phyloP scores from a whole-genome alignment of 1,140 invertebrate species.

The Bombus superbus region DNA sequence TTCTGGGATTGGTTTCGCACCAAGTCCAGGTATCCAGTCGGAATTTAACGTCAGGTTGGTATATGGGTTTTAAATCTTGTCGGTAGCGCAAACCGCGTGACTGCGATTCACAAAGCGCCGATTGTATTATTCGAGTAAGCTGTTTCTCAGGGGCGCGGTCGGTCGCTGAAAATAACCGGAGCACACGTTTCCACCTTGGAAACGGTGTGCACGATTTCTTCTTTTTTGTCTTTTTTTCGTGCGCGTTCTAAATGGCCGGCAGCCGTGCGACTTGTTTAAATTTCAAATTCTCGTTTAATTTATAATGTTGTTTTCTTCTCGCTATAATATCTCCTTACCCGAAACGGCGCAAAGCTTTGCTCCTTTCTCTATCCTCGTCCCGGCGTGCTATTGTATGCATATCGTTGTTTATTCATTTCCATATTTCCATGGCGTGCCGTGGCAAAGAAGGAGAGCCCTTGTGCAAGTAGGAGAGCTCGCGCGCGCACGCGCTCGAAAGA shows the following conservation, averaged over 20 bases:
- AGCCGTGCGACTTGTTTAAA: conserved; percentile 23
- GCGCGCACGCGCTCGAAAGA: background rate
- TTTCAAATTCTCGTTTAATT: conserved; percentile 50
- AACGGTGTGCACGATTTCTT: background rate
- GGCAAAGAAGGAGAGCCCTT: conserved; percentile 6
- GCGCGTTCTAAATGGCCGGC: background rate
- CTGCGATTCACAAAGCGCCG: background rate
- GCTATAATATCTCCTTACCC: conserved; percentile 20
- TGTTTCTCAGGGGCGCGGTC: conserved; percentile 3
- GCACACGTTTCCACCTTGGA: background rate
- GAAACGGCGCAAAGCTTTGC: conserved; percentile 5
- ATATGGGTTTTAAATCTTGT: background rate
- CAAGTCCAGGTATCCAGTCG: background rate
- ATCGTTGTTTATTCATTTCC: conserved; percentile 53
- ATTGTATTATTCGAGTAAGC: conserved; percentile 36
- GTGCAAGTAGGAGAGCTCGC: background rate
- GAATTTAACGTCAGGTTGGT: background rate
- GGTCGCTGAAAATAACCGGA: conserved; percentile 14
- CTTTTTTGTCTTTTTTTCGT: background rate
- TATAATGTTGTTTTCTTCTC: conserved; percentile 33
- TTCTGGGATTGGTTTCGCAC: background rate
- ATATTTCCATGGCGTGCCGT: conserved; percentile 29
- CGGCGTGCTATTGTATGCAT: conserved; percentile 47
- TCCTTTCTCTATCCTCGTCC: background rate
- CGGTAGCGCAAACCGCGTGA: background rate